Evolutionary conservation across 2,888 invertebrate genomes (phyloP), one percentile per base, ranked within the genome.

Genomic region (Lissonota sp.): DNA sequence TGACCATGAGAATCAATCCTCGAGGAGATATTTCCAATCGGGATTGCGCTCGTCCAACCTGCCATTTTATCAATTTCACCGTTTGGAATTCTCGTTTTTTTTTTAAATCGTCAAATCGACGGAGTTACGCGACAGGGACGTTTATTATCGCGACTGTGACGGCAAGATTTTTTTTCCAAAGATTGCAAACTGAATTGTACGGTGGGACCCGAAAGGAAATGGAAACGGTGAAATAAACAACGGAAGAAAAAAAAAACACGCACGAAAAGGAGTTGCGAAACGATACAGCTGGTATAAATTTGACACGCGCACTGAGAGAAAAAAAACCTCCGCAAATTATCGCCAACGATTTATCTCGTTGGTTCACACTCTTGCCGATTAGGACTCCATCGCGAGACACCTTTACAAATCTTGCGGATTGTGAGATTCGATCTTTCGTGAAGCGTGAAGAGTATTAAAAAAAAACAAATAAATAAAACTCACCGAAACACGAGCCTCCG

Each of bases 401-500:
- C 62, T 53, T 67, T 40, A 6, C 40, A 0, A 44, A 10, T 39
- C 12, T 6, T 53, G n/a, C n/a, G 16, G 16, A 26, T 62, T 37
- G 16, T 55, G 16, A 66, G 40, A n/a, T 75, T 60, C 6, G 42
- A 42, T 39, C 39, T 46, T 63, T 66, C 14, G 46, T 60, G 64
- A 42, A 63, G 69, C 53, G 49, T 73, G 3, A 26, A 26, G 26
- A 26, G 26, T 26, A 79, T 60, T 39, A 60, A 60, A 42, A 60
- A 42, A 49, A 73, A n/a, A 39, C 40, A 10, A 53, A 6, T 66
- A 55, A 26, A 26, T 78, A 85, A 85, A 86, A 92, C 92, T 92
- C 88, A 92, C 92, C 92, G 86, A 85, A 90, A 90, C 91, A 88
- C 86, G 88, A 89, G 73, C 84, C 89, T 87, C 90, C 89, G 90